phyloP scores from a whole-genome alignment of 2,113 vertebrate genomes.

The Macrotus californicus region DNA sequence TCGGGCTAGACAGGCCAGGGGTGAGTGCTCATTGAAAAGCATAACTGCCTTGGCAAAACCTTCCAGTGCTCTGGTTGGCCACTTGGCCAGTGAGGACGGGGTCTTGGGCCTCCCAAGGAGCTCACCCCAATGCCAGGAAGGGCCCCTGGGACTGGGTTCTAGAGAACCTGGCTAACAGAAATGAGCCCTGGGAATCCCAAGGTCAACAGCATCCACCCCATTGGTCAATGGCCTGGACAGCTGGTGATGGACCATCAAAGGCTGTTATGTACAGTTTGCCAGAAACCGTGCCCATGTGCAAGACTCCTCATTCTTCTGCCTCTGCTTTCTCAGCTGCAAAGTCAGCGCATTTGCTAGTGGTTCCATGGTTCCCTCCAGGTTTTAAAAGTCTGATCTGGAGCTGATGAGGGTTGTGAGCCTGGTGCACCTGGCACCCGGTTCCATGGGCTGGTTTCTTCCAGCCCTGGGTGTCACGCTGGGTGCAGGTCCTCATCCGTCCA shows the following conservation, averaged over 20 bases:
- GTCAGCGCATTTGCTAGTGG: constrained; percentile 2
- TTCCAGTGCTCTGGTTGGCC: constrained; percentile 7
- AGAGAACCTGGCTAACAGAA: constrained; percentile 9
- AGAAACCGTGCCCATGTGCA: constrained; percentile 29
- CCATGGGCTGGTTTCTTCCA: background rate
- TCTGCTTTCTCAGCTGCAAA: constrained; percentile 34
- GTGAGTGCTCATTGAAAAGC: background rate
- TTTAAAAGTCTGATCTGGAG: constrained; percentile 27
- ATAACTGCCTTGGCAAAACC: background rate
- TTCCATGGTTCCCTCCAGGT: constrained; percentile 11
- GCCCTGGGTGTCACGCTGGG: background rate
- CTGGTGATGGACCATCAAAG: background rate
- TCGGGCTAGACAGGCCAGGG: background rate
- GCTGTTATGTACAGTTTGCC: background rate
- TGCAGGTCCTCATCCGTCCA: background rate
- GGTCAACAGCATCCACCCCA: background rate
- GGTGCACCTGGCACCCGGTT: background rate
- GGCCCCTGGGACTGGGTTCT: background rate
- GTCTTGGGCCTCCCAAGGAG: background rate
- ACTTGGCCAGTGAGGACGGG: background rate
- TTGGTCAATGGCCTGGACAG: background rate
- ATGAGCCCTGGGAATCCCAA: constrained; percentile 9
- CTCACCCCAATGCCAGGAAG: background rate
- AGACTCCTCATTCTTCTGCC: constrained; percentile 17
- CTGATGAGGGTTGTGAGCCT: background rate